A percentile compares a stretch with the other conserved stretches of the same genome.
Evolutionary conservation across 1,140 invertebrate species (phyloP).

Genomic region (Bombyx mandarina): DNA sequence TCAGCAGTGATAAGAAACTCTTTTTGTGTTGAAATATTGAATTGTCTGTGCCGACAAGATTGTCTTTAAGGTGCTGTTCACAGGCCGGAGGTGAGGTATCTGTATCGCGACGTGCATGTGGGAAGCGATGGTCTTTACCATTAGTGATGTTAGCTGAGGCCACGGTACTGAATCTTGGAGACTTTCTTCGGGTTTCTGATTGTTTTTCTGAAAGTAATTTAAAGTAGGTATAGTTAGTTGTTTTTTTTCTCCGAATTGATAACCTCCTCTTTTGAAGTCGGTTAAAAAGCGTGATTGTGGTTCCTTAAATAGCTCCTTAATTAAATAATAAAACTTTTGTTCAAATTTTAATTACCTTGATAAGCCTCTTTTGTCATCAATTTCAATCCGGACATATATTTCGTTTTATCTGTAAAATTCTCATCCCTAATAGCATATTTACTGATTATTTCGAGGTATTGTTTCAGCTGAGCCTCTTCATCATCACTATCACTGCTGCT

Average conservation of each 20-base stretch:
- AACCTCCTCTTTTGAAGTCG: too few relatives aligned
- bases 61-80: too few relatives aligned
- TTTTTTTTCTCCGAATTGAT: too few relatives aligned
- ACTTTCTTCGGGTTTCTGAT: too few relatives aligned
- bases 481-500: constrained; percentile 56
- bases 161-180: constrained; percentile 19
- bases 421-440: constrained; percentile 28
- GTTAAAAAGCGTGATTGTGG: too few relatives aligned
- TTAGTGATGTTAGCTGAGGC: constrained; percentile 23
- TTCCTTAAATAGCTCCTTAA: too few relatives aligned
- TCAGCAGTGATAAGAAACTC: constrained; percentile 36
- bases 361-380: constrained; percentile 40
- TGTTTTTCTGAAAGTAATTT: too few relatives aligned
- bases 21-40: constrained; percentile 21
- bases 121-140: too few relatives aligned
- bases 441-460: constrained; percentile 46
- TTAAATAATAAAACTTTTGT: too few relatives aligned
- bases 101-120: too few relatives aligned
- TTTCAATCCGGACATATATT: constrained; percentile 53
- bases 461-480: constrained; percentile 42
- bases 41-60: neutral
- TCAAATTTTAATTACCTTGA: constrained; percentile 34
- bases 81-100: neutral
- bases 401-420: constrained; percentile 27
- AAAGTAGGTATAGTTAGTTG: too few relatives aligned